phyloP scores from a whole-genome alignment of 2,888 invertebrate genomes.

The Lithophane leautieri region DNA sequence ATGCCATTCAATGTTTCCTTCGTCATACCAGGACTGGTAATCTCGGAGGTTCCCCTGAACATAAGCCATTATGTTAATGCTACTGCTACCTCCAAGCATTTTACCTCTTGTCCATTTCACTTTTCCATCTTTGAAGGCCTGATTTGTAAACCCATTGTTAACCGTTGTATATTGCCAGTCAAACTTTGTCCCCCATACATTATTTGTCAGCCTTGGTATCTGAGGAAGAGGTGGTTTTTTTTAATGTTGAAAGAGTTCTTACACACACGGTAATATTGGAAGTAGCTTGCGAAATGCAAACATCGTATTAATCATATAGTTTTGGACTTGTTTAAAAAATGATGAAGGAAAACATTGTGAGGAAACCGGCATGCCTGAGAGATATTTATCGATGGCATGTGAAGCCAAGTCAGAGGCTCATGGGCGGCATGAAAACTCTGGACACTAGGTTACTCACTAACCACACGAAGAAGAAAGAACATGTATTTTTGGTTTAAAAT shows the following conservation, averaged over 20 bases:
- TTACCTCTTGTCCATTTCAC: conserved; percentile 91
- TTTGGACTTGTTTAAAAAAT: too few species aligned
- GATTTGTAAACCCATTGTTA: conserved; percentile 51
- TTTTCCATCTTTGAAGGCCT: conserved; percentile 48
- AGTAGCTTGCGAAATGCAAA: neutral
- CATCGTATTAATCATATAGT: neutral
- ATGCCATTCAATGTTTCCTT: conserved; percentile 78
- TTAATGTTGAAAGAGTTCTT: neutral
- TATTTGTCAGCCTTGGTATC: conserved; percentile 42
- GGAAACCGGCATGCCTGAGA: too few species aligned
- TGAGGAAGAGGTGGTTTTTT: neutral
- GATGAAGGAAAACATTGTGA: too few species aligned
- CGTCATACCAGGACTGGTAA: conserved; percentile 88
- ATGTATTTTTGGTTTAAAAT: too few species aligned
- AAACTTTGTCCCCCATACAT: conserved; percentile 18
- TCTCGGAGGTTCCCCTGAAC: conserved; percentile 86
- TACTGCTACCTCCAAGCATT: conserved; percentile 90
- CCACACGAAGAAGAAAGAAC: too few species aligned
- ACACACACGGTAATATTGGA: neutral
- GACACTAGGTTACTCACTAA: too few species aligned
- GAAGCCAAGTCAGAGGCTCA: too few species aligned
- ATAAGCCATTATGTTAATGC: conserved; percentile 89
- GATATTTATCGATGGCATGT: too few species aligned
- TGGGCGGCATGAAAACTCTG: too few species aligned
- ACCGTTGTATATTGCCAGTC: conserved; percentile 60